phyloP scores from a whole-genome alignment of 2,888 invertebrate species.

The Cyclophora punctaria region DNA sequence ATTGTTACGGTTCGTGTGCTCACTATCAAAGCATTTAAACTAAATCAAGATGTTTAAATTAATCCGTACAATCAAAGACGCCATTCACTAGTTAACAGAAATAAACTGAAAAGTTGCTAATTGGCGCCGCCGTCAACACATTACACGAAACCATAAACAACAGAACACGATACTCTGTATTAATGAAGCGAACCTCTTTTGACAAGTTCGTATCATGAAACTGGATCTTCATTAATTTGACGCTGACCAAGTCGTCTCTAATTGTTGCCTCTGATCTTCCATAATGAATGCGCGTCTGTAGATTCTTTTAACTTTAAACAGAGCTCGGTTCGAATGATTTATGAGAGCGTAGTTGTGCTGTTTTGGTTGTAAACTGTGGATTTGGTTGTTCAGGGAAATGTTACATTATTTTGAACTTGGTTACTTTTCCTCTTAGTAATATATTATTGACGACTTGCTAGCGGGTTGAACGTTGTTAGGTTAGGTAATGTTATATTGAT shows the following conservation, averaged over 20 bases:
- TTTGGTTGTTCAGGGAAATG: too few relatives aligned
- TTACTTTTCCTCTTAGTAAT: too few relatives aligned
- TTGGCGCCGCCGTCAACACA: constrained; percentile 25
- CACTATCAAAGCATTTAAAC: too few relatives aligned
- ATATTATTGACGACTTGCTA: too few relatives aligned
- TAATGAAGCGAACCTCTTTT: constrained; percentile 34
- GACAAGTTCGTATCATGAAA: constrained; percentile 39
- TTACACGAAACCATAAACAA: constrained; percentile 19
- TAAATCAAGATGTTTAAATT: too few relatives aligned
- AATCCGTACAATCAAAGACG: neutral
- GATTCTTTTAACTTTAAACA: constrained; percentile 14
- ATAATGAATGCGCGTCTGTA: constrained; percentile 24
- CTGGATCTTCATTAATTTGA: constrained; percentile 48
- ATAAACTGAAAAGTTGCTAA: constrained; percentile 25
- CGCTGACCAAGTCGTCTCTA: constrained; percentile 26
- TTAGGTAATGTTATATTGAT: too few relatives aligned
- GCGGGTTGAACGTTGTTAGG: too few relatives aligned
- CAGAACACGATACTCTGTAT: constrained; percentile 34
- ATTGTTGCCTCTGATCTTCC: constrained; percentile 32
- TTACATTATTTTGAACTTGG: too few relatives aligned
- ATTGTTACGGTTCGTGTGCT: too few relatives aligned
- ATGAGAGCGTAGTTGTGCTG: constrained; percentile 15
- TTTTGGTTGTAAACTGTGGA: constrained; percentile 5
- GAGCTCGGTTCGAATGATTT: constrained; percentile 13
- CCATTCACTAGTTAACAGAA: constrained; percentile 9